Evolutionary conservation across 2,797 vertebrate species (phyloP).

Genomic region (Rhyacichthys aspro): DNA sequence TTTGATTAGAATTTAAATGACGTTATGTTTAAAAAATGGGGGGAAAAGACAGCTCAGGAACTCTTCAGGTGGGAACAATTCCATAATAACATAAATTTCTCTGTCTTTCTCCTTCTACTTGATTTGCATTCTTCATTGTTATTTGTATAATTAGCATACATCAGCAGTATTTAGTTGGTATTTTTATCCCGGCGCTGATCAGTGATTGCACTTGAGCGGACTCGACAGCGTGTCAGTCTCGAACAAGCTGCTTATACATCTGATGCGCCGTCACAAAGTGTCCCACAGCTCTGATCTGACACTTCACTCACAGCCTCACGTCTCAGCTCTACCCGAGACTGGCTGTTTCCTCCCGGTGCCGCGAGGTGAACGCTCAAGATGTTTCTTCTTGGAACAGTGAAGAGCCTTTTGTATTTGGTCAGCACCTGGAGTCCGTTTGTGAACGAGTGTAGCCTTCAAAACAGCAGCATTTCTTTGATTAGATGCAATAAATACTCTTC

Average conservation of each 20-base stretch:
- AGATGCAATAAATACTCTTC: too few species aligned
- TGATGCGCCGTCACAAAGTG: slow-evolving; percentile 44
- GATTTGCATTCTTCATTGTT: slow-evolving; percentile 43
- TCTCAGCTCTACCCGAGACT: slow-evolving; percentile 41
- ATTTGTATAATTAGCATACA: slow-evolving; percentile 29
- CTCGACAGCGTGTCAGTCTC: slow-evolving; percentile 16
- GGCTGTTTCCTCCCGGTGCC: slow-evolving; percentile 43
- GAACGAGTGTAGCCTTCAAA: slow-evolving; percentile 25
- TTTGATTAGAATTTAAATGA: slow-evolving; percentile 54
- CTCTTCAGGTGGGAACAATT: slow-evolving; percentile 1
- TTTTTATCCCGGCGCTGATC: slow-evolving; percentile 44
- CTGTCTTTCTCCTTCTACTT: slow-evolving; percentile 20
- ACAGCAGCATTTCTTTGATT: too few species aligned
- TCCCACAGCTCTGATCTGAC: slow-evolving; percentile 42
- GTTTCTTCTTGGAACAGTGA: slow-evolving; percentile 46
- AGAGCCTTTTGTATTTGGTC: slow-evolving; percentile 62
- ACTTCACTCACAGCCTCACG: slow-evolving; percentile 44
- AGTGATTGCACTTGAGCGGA: slow-evolving; percentile 35
- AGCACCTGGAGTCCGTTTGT: slow-evolving; percentile 47
- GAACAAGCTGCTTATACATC: slow-evolving; percentile 50
- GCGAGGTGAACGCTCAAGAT: slow-evolving; percentile 23
- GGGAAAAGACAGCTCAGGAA: slow-evolving; percentile 7
- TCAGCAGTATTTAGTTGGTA: slow-evolving; percentile 11
- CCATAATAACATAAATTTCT: not conserved
- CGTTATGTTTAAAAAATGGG: slow-evolving; percentile 14